A percentile compares a stretch with the other conserved stretches of the same genome.
Conservation (phyloP, 1,140 invertebrate genomes). For the Diuraphis noxia region DNA sequence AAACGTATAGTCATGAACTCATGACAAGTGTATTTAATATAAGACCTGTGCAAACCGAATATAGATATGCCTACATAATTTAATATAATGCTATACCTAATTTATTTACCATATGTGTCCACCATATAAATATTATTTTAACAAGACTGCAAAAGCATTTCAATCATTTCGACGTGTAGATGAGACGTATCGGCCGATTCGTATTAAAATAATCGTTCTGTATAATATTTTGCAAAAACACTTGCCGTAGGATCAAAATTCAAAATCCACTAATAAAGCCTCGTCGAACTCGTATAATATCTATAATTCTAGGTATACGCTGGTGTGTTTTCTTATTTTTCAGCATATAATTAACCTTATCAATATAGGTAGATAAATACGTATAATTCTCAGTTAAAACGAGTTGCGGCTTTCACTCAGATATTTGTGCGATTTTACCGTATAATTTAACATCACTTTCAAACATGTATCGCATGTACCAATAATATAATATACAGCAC, state of each 20-base stretch:
- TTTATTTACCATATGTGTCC: not conserved
- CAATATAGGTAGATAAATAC: not conserved
- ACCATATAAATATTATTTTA: not conserved
- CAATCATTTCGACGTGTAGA: not conserved
- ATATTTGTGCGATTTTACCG: slow-evolving; percentile 6
- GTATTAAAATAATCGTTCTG: not conserved
- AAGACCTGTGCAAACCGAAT: too few species aligned
- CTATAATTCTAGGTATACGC: slow-evolving; percentile 2
- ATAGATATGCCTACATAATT: too few species aligned
- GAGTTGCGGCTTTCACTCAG: slow-evolving; percentile 26
- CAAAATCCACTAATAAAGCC: not conserved
- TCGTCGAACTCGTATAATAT: not conserved
- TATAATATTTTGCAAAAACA: not conserved
- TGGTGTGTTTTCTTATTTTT: slow-evolving; percentile 1
- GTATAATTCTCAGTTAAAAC: not conserved
- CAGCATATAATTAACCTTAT: not conserved
- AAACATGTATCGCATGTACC: not conserved
- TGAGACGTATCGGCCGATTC: not conserved
- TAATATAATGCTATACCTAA: not conserved
- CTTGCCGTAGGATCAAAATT: not conserved
- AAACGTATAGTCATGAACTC: not conserved
- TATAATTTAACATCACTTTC: slow-evolving; percentile 36
- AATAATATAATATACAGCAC: not conserved
- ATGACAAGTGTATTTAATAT: not conserved
- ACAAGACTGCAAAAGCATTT: not conserved